Conservation (phyloP, 2,797 vertebrate species). For the Chaunax sp. region DNA sequence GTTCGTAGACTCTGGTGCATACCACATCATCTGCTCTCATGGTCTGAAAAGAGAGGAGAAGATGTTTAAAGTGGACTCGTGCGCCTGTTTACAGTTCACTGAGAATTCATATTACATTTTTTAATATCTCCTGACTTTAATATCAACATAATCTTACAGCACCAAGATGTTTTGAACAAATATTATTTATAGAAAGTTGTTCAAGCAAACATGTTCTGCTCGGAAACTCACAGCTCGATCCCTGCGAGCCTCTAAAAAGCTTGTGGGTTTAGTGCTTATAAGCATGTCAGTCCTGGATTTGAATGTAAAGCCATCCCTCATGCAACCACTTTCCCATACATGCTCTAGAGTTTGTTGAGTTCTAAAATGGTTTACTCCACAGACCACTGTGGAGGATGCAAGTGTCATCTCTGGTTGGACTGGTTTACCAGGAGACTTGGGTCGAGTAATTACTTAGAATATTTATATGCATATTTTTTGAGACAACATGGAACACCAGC, state of each 20-base stretch:
- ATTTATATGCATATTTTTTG: no score
- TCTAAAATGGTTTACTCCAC: no score
- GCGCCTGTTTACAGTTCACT: background rate
- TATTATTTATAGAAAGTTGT: conserved; percentile 2
- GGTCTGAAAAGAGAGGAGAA: conserved; percentile 73
- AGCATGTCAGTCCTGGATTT: background rate
- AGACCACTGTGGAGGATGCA: background rate
- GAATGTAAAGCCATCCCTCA: conserved; percentile 23
- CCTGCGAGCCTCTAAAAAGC: conserved; percentile 12
- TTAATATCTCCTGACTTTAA: conserved; percentile 3
- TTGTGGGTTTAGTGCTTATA: conserved; percentile 17
- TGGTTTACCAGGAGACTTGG: no score
- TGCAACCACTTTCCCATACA: conserved; percentile 9
- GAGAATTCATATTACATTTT: conserved; percentile 1
- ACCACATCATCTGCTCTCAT: conserved; percentile 83
- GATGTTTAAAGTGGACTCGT: background rate
- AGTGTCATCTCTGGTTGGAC: conserved; percentile 26
- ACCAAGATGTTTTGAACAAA: conserved; percentile 13
- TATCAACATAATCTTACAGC: background rate
- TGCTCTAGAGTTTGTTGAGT: conserved; percentile 14
- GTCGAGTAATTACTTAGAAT: no score
- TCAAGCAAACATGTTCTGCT: background rate
- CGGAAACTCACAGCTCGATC: background rate
- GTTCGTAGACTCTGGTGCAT: conserved; percentile 83
- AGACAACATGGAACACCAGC: no score